These are phyloP conservation scores for Caenorhabditis wallacei DNA, from an alignment of 2,888 invertebrate genomes.

Conservation along the genomic window DNA sequence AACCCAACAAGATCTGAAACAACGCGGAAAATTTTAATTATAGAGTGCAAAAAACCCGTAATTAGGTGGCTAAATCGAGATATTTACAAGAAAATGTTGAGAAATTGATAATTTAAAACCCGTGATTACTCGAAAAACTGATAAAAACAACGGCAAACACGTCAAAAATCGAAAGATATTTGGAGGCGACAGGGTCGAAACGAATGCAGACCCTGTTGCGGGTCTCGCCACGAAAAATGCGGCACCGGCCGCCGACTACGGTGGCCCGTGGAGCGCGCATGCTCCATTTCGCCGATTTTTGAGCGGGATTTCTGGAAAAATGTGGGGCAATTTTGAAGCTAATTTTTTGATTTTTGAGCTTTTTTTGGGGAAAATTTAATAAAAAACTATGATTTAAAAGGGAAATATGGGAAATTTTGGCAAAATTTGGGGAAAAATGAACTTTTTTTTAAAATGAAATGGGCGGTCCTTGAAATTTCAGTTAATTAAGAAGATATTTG, in stretches of 20 bases:
- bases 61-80: neutral
- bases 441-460: neutral
- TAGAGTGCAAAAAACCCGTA: neutral
- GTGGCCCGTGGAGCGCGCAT: slow-evolving; percentile 50
- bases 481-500: too few relatives aligned
- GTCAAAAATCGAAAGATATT: slow-evolving; percentile 60
- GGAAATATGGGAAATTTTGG: slow-evolving; percentile 1
- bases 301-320: neutral
- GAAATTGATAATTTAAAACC: slow-evolving; percentile 12
- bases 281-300: slow-evolving; percentile 5
- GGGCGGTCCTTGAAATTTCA: too few relatives aligned
- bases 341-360: too few relatives aligned
- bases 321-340: too few relatives aligned
- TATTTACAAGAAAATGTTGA: neutral
- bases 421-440: neutral
- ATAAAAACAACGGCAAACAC: slow-evolving; percentile 59
- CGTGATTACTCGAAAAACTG: slow-evolving; percentile 45
- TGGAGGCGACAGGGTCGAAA: slow-evolving; percentile 55
- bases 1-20: slow-evolving; percentile 64
- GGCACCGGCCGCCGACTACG: slow-evolving; percentile 18
- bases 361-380: too few relatives aligned
- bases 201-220: slow-evolving; percentile 28
- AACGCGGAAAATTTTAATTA: too few relatives aligned
- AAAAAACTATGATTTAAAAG: neutral
- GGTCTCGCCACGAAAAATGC: slow-evolving; percentile 57